Conservation (phyloP, 2,113 vertebrate species). For the Megatriorchis doriae region DNA sequence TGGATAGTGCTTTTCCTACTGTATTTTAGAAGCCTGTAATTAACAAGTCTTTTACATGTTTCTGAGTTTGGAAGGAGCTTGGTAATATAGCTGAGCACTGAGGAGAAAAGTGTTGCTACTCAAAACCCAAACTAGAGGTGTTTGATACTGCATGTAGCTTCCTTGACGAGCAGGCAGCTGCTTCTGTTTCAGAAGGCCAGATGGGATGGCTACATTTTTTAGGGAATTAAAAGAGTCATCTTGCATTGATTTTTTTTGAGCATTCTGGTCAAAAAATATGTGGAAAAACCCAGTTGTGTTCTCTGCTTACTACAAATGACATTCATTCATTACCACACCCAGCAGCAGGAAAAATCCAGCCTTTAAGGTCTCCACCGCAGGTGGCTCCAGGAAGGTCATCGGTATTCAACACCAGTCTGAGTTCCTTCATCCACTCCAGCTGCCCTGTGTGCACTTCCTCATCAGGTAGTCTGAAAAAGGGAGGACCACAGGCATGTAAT, state of each 20-base stretch:
- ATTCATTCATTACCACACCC: neutral
- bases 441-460: neutral
- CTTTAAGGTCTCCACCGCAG: neutral
- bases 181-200: neutral
- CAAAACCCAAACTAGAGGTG: neutral
- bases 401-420: neutral
- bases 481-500: neutral
- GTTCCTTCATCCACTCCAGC: neutral
- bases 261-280: neutral
- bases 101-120: neutral
- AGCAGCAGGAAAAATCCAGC: neutral
- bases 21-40: neutral
- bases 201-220: neutral
- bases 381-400: neutral
- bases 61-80: neutral
- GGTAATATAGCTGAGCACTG: neutral
- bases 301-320: neutral
- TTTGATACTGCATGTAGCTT: neutral
- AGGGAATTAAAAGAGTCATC: neutral
- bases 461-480: neutral
- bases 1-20: neutral
- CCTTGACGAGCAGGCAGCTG: neutral
- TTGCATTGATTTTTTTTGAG: neutral
- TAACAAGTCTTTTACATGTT: neutral
- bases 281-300: neutral